Percentiles rank a stretch among this genome's conserved stretches.
These are phyloP conservation scores for Acrocephalus scirpaceus DNA, from an alignment of 2,797 vertebrate genomes.

Conservation along the genomic window DNA sequence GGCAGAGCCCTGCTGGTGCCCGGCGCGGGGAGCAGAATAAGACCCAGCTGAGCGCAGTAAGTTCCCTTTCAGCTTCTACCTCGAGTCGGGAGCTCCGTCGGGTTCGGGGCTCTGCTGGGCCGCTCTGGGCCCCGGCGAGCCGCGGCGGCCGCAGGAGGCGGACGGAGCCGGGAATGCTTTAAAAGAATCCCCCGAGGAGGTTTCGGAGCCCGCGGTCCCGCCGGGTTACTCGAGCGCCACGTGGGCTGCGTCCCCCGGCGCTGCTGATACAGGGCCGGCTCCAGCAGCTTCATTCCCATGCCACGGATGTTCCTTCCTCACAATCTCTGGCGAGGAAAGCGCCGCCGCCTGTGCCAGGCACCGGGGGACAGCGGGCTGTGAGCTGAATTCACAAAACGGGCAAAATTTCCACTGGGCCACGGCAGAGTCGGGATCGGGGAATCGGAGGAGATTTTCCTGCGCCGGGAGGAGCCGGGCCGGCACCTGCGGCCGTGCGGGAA, in stretches of 20 bases:
- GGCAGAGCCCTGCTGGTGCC: constrained; percentile 49
- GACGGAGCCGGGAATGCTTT: background rate
- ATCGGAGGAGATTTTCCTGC: rapidly evolving
- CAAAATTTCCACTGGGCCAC: constrained; percentile 59
- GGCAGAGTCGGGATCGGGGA: background rate
- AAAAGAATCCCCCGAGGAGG: background rate
- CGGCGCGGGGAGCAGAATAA: constrained; percentile 27
- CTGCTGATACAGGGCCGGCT: constrained; percentile 24
- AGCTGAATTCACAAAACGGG: constrained; percentile 47
- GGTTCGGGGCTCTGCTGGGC: background rate
- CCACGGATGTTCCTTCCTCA: constrained; percentile 34
- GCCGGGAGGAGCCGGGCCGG: background rate
- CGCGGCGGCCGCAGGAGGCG: background rate
- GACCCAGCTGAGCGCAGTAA: constrained; percentile 64
- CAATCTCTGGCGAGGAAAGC: constrained; percentile 43
- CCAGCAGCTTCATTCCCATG: constrained; percentile 47
- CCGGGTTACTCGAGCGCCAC: background rate
- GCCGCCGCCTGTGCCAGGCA: constrained; percentile 53
- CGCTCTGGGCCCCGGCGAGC: background rate
- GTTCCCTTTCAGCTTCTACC: constrained; percentile 44
- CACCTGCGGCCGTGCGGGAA: rapidly evolving
- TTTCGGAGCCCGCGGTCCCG: background rate
- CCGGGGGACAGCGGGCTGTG: constrained; percentile 30
- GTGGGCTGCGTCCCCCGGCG: constrained; percentile 5
- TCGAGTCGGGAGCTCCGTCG: background rate